Base-by-base conservation (phyloP, 1,140 invertebrate genomes). In the Mycetomoellerius zeteki region DNA sequence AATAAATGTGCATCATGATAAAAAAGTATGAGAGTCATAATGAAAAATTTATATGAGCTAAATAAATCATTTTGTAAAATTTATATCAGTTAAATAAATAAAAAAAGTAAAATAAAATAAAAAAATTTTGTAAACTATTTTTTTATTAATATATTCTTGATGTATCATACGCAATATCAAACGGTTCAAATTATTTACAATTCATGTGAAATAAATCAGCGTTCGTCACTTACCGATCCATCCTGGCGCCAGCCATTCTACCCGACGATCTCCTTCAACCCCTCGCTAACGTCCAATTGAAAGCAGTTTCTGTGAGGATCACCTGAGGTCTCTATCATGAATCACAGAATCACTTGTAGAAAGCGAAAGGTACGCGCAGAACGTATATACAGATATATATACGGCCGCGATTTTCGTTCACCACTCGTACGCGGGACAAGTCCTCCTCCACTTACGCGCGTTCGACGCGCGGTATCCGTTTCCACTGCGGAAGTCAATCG, bases 261-360 rank as follows among this genome's bases (percentile, higher is more conserved):
- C n/a, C 56, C 47, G 56, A 54, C 76, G 76, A 76, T 88, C 87
- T 65, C 84, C 76, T 58, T 82, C 27, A 52, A 75, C 43, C 54
- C 33, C 30, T 56, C 8, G 19, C 12, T 19, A 47, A 30, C 24
- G 77, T 73, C 80, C 43, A 19, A 19, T 50, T 43, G 24, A 30
- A 19, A 33, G 16, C 78, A 43, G 52, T 43, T 47, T 43, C 19
- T 58, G 43, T 47, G 14, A 19, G 30, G 16, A 58, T 76, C 21
- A 58, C 37, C 78, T 52, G 67, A 60, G 54, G 54, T 47, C 69
- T 76, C 43, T 75, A 43, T 65, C 89, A 90, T 88, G 89, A 86
- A 76, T 90, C 88, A 89, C 88, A 88, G 54, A 65, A 75, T 60
- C 88, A 90, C 88, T 78, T 56, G 84, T 64, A 65, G 88, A 89